Base-by-base conservation (phyloP, 2,113 vertebrate species). In the Chamaea fasciata region DNA sequence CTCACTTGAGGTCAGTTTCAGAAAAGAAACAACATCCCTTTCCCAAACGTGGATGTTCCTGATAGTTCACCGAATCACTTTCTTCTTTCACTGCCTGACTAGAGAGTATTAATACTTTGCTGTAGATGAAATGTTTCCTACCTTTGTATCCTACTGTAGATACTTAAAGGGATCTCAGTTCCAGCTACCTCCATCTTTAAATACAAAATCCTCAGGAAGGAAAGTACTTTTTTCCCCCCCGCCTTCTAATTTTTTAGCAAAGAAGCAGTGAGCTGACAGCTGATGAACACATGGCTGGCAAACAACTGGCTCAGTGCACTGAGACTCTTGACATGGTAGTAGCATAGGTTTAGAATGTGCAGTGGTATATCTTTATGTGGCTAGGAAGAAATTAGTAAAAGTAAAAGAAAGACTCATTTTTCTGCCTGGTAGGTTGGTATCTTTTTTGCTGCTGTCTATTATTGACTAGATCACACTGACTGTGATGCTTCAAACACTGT, bases 381-480 rank as follows among this genome's bases (percentile, higher is more conserved):
- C 30, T 70, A 74, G 11, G 52, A 83, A 83, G 33, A 67, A 87
- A 86, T 64, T 2, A 67, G 16, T 46, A 89, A 70, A 89, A 91
- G 63, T 47, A 91, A 87, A 11, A 88, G 22, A 65, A 27, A 83
- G n/a, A 24, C 28, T 90, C 0, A 75, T 87, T 92, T 89, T 92
- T 86, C 62, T 87, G 71, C 53, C 57, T 94, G 44, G 60, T 87
- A 90, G 46, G 16, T 41, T 86, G 24, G 17, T 83, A 80, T 64
- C 26, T 69, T 85, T 80, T 84, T 90, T 92, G 78, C 17, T 69
- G 49, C 63, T 95, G 42, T 87, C 88, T 92, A 15, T 92, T 96
- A 86, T 67, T 96, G 91, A 96, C 83, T 95, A 68, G 67, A 84
- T 77, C 52, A 76, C 85, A 83, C 87, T 94, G 78, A 93, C 85